These are phyloP conservation scores for Trichacis sp. DNA, from an alignment of 2,888 invertebrate species.

Conservation along the genomic window DNA sequence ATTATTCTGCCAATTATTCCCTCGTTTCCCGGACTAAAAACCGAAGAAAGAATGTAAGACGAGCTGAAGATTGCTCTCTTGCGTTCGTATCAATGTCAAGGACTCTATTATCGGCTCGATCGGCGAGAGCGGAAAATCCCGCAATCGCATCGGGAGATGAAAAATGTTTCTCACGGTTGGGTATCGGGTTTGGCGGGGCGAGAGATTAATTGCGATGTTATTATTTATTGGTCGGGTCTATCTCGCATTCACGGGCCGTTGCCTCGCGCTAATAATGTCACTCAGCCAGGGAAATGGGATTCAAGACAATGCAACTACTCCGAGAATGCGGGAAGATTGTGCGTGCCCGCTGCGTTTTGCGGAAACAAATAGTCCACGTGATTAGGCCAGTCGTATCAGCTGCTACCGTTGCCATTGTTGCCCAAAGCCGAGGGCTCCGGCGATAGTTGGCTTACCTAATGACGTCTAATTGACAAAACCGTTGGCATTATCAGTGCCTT, in stretches of 20 bases:
- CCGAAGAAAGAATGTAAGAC: slow-evolving; percentile 37
- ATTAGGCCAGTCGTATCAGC: slow-evolving; percentile 36
- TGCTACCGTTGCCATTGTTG: slow-evolving; percentile 50
- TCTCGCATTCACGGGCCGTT: slow-evolving; percentile 65
- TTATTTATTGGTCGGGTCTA: slow-evolving; percentile 55
- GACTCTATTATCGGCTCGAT: slow-evolving; percentile 5
- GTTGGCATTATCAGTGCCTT: slow-evolving; percentile 40
- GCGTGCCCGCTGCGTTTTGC: slow-evolving; percentile 50
- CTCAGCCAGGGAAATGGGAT: slow-evolving; percentile 41
- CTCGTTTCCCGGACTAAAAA: slow-evolving; percentile 18
- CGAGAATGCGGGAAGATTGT: slow-evolving; percentile 64
- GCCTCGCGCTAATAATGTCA: slow-evolving; percentile 60
- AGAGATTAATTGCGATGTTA: slow-evolving; percentile 56
- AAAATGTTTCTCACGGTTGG: slow-evolving; percentile 37
- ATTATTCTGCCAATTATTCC: slow-evolving; percentile 51
- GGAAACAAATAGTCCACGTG: slow-evolving; percentile 57
- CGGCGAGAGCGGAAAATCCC: neutral
- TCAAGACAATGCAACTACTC: slow-evolving; percentile 43
- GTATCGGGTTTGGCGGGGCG: slow-evolving; percentile 29
- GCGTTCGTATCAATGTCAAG: slow-evolving; percentile 28
- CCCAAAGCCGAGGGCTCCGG: slow-evolving; percentile 23
- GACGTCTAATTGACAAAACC: slow-evolving; percentile 33
- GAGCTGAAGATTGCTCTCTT: slow-evolving; percentile 41
- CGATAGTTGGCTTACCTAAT: slow-evolving; percentile 20
- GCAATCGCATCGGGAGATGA: slow-evolving; percentile 2